Conservation (phyloP, 2,113 vertebrate genomes). For the Ascaphus truei region DNA sequence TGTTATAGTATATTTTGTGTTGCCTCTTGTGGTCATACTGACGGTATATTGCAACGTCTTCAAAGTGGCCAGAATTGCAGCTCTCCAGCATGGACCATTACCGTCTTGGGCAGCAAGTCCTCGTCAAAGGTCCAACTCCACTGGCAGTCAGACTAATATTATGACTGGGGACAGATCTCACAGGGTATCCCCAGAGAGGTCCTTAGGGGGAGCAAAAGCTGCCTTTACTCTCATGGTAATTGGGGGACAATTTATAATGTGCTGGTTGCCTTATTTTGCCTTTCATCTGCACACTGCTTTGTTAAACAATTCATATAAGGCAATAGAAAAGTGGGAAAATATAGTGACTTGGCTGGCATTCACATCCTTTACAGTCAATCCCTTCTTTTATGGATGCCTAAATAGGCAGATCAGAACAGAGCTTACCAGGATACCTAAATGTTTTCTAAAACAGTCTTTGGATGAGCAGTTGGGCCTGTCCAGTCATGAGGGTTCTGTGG, state of each 20-base stretch:
- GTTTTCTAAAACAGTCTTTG: slow-evolving; percentile 21
- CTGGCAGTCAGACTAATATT: slow-evolving; percentile 27
- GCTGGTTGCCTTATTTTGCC: slow-evolving; percentile 37
- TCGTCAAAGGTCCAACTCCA: slow-evolving; percentile 22
- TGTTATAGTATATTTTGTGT: slow-evolving; percentile 23
- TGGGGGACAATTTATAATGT: slow-evolving; percentile 32
- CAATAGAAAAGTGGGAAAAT: slow-evolving; percentile 11
- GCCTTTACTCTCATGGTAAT: slow-evolving; percentile 34
- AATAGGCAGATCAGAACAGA: slow-evolving; percentile 32
- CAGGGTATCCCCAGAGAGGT: slow-evolving; percentile 4
- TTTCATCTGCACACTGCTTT: slow-evolving; percentile 28
- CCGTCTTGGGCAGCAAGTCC: slow-evolving; percentile 30
- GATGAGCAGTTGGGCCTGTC: slow-evolving; percentile 27
- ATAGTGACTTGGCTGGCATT: slow-evolving; percentile 35
- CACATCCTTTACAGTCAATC: slow-evolving; percentile 29
- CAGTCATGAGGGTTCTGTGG: slow-evolving; percentile 29
- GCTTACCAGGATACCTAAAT: slow-evolving; percentile 24
- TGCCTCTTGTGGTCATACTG: slow-evolving; percentile 28
- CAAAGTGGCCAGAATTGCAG: slow-evolving; percentile 33
- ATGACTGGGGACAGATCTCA: not conserved
- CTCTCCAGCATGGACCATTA: slow-evolving; percentile 38
- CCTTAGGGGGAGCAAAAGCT: slow-evolving; percentile 23
- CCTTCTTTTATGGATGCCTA: slow-evolving; percentile 34
- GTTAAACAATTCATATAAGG: not conserved
- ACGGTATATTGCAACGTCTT: slow-evolving; percentile 36